Evolutionary conservation across 2,113 vertebrate species (phyloP).

Genomic region (Struthidea cinerea): DNA sequence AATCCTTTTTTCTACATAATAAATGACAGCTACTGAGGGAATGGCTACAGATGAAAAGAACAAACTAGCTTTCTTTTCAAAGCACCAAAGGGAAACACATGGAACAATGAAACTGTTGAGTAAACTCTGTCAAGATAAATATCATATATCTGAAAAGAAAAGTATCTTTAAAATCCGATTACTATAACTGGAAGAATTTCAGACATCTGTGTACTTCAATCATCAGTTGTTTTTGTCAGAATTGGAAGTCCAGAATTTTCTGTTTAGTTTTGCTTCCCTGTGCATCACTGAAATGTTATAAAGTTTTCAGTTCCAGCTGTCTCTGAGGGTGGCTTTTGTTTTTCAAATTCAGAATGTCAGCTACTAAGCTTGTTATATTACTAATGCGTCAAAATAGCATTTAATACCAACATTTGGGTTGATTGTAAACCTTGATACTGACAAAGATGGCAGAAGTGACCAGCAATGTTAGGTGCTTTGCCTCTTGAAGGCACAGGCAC

Average conservation of each 20-base stretch:
- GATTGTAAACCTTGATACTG: background rate
- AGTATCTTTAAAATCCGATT: constrained; percentile 46
- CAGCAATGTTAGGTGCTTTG: background rate
- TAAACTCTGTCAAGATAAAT: constrained; percentile 32
- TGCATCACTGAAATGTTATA: background rate
- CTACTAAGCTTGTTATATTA: background rate
- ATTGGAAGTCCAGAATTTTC: background rate
- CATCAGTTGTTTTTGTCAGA: background rate
- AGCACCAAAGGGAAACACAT: background rate
- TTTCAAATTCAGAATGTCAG: background rate
- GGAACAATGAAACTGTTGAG: constrained; percentile 50
- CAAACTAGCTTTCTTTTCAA: constrained; percentile 44
- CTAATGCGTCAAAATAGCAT: background rate
- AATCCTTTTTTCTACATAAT: background rate
- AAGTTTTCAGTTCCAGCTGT: background rate
- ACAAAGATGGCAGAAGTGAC: background rate
- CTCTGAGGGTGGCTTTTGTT: background rate
- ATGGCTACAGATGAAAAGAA: constrained; percentile 24
- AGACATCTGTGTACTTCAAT: background rate
- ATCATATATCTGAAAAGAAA: constrained; percentile 36
- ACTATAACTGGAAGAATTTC: background rate
- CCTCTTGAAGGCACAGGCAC: background rate
- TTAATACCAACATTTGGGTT: background rate
- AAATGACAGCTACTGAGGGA: constrained; percentile 9
- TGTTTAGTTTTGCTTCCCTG: background rate